phyloP scores from a whole-genome alignment of 2,888 invertebrate species.

The Drosophila recens region DNA sequence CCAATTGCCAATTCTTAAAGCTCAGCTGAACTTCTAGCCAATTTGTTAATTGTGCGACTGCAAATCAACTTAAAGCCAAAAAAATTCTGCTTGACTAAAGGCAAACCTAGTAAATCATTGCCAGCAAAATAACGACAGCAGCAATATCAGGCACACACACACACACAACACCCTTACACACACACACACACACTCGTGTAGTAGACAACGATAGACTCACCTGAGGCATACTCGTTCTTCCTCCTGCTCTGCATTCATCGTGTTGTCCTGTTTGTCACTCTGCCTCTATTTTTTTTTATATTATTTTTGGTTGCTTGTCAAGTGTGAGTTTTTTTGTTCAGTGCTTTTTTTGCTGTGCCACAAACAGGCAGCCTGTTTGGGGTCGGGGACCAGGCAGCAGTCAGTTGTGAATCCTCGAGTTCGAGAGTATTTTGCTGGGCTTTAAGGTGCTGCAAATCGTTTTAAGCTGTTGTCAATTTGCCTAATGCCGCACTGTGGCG shows the following conservation, averaged over 20 bases:
- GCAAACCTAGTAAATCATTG: conserved; percentile 39
- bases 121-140: conserved; percentile 20
- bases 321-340: conserved; percentile 41
- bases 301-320: conserved; percentile 42
- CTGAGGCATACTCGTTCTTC: conserved; percentile 75
- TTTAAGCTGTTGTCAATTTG: conserved; percentile 78
- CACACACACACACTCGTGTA: conserved; percentile 16
- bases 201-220: conserved; percentile 64
- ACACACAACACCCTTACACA: conserved; percentile 22
- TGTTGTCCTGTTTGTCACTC: conserved; percentile 39
- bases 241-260: conserved; percentile 70
- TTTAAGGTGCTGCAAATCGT: conserved; percentile 68
- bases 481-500: conserved; percentile 63
- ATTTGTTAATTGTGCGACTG: conserved; percentile 27
- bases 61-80: conserved; percentile 29
- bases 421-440: conserved; percentile 57
- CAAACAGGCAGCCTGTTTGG: conserved; percentile 11
- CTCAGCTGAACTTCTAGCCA: background rate
- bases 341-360: conserved; percentile 23
- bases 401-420: conserved; percentile 40
- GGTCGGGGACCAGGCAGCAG: conserved; percentile 14
- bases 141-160: conserved; percentile 11
- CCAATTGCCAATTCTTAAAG: background rate
- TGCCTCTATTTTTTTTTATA: conserved; percentile 12
- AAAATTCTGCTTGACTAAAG: conserved; percentile 29